These are phyloP conservation scores for Pempheris klunzingeri DNA, from an alignment of 2,797 vertebrate species.

Conservation along the genomic window DNA sequence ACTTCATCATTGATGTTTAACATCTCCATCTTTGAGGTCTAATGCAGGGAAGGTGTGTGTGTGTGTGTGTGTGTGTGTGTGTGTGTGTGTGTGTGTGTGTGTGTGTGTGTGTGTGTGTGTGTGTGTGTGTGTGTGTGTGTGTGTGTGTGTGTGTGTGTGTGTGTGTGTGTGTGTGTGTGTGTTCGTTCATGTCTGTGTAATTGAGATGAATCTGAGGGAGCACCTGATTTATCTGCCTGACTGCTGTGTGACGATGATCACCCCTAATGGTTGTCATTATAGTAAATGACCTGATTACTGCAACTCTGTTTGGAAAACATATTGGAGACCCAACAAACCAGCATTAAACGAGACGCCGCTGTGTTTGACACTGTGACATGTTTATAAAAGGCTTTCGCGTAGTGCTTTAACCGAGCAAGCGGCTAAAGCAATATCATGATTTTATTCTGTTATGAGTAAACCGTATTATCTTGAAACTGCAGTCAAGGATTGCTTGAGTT, in stretches of 20 bases:
- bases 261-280: slow-evolving; percentile 85
- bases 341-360: slow-evolving; percentile 70
- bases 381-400: slow-evolving; percentile 56
- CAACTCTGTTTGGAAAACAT: slow-evolving; percentile 80
- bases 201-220: slow-evolving; percentile 70
- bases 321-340: slow-evolving; percentile 77
- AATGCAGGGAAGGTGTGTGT: slow-evolving; percentile 24
- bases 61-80: neutral
- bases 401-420: slow-evolving; percentile 31
- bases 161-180: slow-evolving; percentile 4
- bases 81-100: slow-evolving; percentile 8
- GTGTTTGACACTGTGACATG: slow-evolving; percentile 70
- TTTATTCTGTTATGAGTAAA: slow-evolving; percentile 15
- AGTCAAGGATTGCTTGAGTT: neutral
- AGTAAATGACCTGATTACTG: slow-evolving; percentile 88
- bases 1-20: slow-evolving; percentile 13
- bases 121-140: slow-evolving; percentile 48
- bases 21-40: slow-evolving; percentile 42
- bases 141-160: slow-evolving; percentile 10
- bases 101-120: slow-evolving; percentile 45
- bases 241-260: slow-evolving; percentile 81
- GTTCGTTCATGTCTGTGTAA: slow-evolving; percentile 52
- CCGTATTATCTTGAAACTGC: neutral
- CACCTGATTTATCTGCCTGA: slow-evolving; percentile 80
- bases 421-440: slow-evolving; percentile 32